phyloP scores from a whole-genome alignment of 53 echinoderm and acorn worm genomes.

The Zoroaster sp. region DNA sequence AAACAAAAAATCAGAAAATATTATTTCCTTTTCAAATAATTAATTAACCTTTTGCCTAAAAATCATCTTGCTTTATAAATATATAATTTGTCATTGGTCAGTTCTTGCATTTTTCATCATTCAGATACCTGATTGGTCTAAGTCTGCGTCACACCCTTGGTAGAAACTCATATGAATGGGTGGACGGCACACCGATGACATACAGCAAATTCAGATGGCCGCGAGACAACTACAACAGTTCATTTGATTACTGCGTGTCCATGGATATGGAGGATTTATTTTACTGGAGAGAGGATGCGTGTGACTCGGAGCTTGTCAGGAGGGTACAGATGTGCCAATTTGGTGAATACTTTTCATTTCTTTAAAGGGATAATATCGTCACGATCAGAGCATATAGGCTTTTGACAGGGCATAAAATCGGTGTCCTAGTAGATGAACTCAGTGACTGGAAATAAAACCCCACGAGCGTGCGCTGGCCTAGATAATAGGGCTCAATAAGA shows the following conservation, averaged over 20 bases:
- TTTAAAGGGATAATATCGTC: too few relatives aligned
- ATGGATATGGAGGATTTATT: constrained; percentile 39
- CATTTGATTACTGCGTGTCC: constrained; percentile 43
- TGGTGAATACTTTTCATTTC: constrained; percentile 19
- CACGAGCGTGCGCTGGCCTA: too few relatives aligned
- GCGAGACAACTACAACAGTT: not conserved
- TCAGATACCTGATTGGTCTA: constrained; percentile 46
- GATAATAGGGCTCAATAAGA: too few relatives aligned
- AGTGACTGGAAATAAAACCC: too few relatives aligned
- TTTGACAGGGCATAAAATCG: too few relatives aligned
- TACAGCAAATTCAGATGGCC: constrained; percentile 54
- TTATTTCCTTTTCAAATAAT: not conserved
- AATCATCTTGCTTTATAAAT: not conserved
- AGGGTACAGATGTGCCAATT: constrained; percentile 65
- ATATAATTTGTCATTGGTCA: too few relatives aligned
- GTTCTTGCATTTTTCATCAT: not conserved
- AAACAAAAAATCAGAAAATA: too few relatives aligned
- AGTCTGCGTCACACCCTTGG: not conserved
- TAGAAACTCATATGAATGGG: constrained; percentile 50
- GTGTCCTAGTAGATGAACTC: too few relatives aligned
- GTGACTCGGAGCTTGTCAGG: constrained; percentile 21
- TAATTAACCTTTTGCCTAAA: not conserved
- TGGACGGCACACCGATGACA: constrained; percentile 71
- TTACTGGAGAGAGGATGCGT: constrained; percentile 46
- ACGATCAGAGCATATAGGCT: too few relatives aligned